These are phyloP conservation scores for Tinea semifulvella DNA, from an alignment of 2,888 invertebrate genomes.

Conservation along the genomic window DNA sequence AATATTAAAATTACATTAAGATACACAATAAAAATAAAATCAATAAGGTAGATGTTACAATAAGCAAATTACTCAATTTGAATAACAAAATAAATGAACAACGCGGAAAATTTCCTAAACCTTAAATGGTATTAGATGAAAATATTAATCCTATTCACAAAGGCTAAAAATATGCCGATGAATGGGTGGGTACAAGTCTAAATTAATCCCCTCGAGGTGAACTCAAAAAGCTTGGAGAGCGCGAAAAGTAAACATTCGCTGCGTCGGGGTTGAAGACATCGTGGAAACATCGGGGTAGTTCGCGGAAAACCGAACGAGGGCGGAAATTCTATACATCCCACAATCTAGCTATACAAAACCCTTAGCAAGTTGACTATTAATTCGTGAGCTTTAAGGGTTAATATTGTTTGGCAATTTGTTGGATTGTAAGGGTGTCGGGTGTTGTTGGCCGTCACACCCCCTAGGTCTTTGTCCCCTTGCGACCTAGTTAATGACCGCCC, in stretches of 20 bases:
- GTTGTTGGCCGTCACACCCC: constrained; percentile 24
- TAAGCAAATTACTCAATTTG: too few relatives aligned
- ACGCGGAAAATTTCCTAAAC: too few relatives aligned
- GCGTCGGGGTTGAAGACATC: constrained; percentile 19
- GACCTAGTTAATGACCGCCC: constrained; percentile 66
- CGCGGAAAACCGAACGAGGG: constrained; percentile 29
- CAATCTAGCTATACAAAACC: background rate
- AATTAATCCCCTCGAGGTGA: constrained; percentile 56
- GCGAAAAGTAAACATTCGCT: constrained; percentile 39
- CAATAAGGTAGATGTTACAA: too few relatives aligned
- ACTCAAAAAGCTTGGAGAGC: constrained; percentile 31
- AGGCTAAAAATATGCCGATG: background rate
- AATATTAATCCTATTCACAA: constrained; percentile 32
- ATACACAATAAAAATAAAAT: too few relatives aligned
- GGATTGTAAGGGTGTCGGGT: background rate
- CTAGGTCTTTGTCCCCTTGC: constrained; percentile 59
- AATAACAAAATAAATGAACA: too few relatives aligned
- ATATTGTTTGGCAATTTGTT: background rate
- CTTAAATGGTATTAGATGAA: constrained; percentile 28
- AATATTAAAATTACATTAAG: too few relatives aligned
- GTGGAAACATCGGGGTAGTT: constrained; percentile 35
- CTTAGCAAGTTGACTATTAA: background rate
- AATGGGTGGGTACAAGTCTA: constrained; percentile 33
- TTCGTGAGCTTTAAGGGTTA: background rate
- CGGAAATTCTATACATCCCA: background rate